Conservation (phyloP, 1,140 invertebrate genomes). For the Leptoteleia sp. region DNA sequence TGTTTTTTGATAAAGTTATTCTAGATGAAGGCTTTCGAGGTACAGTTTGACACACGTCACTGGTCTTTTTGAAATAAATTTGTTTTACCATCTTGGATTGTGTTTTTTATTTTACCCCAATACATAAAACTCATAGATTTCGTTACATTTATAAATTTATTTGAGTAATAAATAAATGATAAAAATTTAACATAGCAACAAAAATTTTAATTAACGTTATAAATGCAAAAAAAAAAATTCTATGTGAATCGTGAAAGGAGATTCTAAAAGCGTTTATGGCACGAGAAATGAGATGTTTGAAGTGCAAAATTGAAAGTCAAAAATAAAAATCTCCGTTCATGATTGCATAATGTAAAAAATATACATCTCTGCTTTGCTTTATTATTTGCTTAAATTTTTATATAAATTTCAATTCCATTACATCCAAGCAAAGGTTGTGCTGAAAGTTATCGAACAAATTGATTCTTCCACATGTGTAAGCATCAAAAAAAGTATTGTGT, state of each 20-base stretch:
- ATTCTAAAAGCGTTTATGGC: not conserved
- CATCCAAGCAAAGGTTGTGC: conserved; percentile 3
- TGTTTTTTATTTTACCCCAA: conserved; percentile 31
- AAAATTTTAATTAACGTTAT: not conserved
- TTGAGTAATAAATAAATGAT: conserved; percentile 1
- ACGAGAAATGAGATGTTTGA: not conserved
- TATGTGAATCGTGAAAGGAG: conserved; percentile 6
- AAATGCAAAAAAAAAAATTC: conserved; percentile 3
- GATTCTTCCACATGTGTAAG: not conserved
- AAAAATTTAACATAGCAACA: conserved; percentile 4
- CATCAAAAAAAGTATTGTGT: not conserved
- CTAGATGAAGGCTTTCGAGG: conserved; percentile 17
- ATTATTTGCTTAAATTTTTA: too few species aligned
- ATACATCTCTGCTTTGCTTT: not conserved
- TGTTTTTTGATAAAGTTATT: conserved; percentile 41
- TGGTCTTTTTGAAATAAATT: conserved; percentile 43
- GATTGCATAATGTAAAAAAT: not conserved
- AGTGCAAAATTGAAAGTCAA: not conserved
- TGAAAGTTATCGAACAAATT: conserved; percentile 2
- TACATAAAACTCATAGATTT: not conserved
- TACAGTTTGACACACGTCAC: conserved; percentile 17
- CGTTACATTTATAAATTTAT: not conserved
- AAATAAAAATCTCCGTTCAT: not conserved
- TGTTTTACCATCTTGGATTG: conserved; percentile 29
- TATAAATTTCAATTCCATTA: not conserved